A percentile compares a stretch with the other conserved stretches of the same genome.
Evolutionary conservation across 2,113 vertebrate genomes (phyloP).

Genomic region (Etheostoma cragini): DNA sequence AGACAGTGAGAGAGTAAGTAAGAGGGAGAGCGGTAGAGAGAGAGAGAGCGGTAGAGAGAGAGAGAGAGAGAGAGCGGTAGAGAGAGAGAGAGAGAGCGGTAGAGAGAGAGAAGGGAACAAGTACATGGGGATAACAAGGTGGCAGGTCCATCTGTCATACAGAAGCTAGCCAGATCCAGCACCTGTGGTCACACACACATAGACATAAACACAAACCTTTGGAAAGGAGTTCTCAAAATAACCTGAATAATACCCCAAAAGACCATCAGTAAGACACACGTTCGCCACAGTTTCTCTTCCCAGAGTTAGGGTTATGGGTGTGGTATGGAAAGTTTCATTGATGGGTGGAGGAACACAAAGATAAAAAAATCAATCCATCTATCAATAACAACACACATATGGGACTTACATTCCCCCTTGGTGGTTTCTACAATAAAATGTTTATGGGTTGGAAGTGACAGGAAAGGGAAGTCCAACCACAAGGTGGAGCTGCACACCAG

Average conservation of each 20-base stretch:
- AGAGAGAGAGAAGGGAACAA: constrained; percentile 58
- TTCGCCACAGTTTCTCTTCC: constrained; percentile 2
- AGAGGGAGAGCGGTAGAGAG: background rate
- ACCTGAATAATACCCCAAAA: constrained; percentile 44
- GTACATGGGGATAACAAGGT: constrained; percentile 74
- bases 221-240: constrained; percentile 65
- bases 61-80: background rate
- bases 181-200: constrained; percentile 55
- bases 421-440: background rate
- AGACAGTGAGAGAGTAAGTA: background rate
- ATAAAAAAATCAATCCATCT: background rate
- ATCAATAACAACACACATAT: background rate
- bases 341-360: background rate
- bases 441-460: background rate
- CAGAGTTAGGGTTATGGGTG: background rate
- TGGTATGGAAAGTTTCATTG: background rate
- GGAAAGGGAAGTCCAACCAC: constrained; percentile 50
- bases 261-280: constrained; percentile 16
- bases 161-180: constrained; percentile 68
- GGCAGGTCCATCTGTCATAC: constrained; percentile 77
- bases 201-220: constrained; percentile 24
- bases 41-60: background rate
- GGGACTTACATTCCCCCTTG: background rate
- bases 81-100: background rate
- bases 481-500: constrained; percentile 71